Evolutionary conservation across 1,140 invertebrate genomes (phyloP).

Genomic region (Palaemon carinicauda): DNA sequence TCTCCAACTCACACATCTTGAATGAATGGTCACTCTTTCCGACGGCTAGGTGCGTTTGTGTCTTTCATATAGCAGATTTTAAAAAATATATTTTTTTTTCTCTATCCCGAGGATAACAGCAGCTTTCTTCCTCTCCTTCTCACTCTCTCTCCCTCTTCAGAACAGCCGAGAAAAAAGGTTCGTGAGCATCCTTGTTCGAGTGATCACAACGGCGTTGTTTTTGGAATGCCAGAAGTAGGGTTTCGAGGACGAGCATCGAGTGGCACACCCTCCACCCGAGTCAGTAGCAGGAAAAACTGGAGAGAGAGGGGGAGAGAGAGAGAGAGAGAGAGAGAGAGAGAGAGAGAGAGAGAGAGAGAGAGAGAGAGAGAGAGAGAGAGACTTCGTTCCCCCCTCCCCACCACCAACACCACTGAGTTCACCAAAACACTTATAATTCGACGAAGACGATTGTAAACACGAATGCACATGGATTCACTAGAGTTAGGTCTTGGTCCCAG

Average conservation of each 20-base stretch:
- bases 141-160: not conserved
- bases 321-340: too few species aligned
- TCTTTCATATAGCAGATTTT: not conserved
- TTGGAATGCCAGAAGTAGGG: not conserved
- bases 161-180: not conserved
- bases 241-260: too few species aligned
- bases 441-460: constrained; percentile 46
- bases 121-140: not conserved
- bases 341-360: too few species aligned
- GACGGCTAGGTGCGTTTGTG: not conserved
- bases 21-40: not conserved
- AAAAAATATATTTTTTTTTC: too few species aligned
- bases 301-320: too few species aligned
- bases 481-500: constrained; percentile 20
- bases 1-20: too few species aligned
- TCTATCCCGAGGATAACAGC: too few species aligned
- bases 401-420: constrained; percentile 33
- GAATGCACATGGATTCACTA: constrained; percentile 48
- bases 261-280: constrained; percentile 9
- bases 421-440: constrained; percentile 57
- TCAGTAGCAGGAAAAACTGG: constrained; percentile 42
- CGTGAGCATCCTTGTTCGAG: not conserved
- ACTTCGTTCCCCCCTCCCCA: not conserved
- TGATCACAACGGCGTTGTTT: not conserved
- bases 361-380: too few species aligned